Evolutionary conservation across 2,797 vertebrate species (phyloP).

Genomic region (Gallinago nigripennis): DNA sequence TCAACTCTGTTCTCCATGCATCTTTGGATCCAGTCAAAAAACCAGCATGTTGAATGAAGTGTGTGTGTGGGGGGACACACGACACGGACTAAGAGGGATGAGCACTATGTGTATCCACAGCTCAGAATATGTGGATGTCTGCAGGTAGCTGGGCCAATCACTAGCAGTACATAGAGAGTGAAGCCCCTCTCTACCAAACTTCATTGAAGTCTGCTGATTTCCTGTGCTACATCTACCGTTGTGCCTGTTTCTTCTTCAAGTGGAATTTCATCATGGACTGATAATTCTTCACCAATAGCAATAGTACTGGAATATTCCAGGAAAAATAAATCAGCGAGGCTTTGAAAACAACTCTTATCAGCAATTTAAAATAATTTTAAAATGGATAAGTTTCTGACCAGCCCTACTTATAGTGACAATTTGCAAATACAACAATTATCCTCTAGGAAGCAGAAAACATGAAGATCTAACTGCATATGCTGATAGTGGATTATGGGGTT

Average conservation of each 20-base stretch:
- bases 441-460: not conserved
- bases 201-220: not conserved
- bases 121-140: not conserved
- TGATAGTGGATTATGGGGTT: fast-evolving
- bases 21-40: not conserved
- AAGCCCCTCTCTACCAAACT: not conserved
- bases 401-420: not conserved
- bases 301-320: not conserved
- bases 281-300: not conserved
- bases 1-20: not conserved
- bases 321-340: fast-evolving
- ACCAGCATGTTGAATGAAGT: not conserved
- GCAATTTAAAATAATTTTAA: not conserved
- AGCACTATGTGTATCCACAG: not conserved
- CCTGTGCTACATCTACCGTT: not conserved
- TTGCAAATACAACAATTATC: not conserved
- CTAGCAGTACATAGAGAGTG: not conserved
- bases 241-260: not conserved
- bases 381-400: not conserved
- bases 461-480: not conserved
- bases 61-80: too few relatives aligned
- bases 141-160: not conserved
- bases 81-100: not conserved
- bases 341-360: not conserved
- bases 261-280: not conserved